phyloP scores from a whole-genome alignment of 23 tunicate species.

The Styela clava region DNA sequence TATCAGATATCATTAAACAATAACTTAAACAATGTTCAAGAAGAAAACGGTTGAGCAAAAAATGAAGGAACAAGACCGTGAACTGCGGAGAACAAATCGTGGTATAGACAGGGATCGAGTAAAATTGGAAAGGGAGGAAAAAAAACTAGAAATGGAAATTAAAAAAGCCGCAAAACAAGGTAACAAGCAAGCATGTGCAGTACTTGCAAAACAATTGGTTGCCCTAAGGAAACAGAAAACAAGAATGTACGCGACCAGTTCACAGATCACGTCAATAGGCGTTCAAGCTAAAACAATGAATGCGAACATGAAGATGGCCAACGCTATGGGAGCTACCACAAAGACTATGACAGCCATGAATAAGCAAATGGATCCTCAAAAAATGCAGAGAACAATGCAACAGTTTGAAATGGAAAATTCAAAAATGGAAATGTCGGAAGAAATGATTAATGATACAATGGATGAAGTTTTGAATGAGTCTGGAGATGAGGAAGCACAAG shows the following conservation, averaged over 20 bases:
- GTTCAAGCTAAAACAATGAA: constrained; percentile 94
- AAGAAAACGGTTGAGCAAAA: constrained; percentile 96
- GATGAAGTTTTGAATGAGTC: constrained; percentile 70
- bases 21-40: constrained; percentile 86
- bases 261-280: constrained; percentile 74
- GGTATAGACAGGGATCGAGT: constrained; percentile 77
- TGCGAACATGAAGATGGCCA: constrained; percentile 97
- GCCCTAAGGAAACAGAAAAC: constrained; percentile 87
- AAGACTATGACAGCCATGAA: constrained; percentile 93
- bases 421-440: constrained; percentile 97
- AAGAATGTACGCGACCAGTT: constrained; percentile 68
- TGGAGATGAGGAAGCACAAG: constrained; percentile 98
- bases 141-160: constrained; percentile 89
- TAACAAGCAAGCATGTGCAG: constrained; percentile 84
- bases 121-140: constrained; percentile 87
- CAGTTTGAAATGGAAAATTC: constrained; percentile 81
- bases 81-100: constrained; percentile 61
- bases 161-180: constrained; percentile 96
- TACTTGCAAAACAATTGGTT: constrained; percentile 93
- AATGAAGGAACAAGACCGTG: constrained; percentile 88
- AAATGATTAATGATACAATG: constrained; percentile 95
- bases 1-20: no score
- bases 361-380: constrained; percentile 91
- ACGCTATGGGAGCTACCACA: constrained; percentile 94
- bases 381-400: constrained; percentile 83